Percentiles rank a stretch among this genome's conserved stretches.
Conservation (phyloP, 2,113 vertebrate species). For the Zosterops borbonicus region DNA sequence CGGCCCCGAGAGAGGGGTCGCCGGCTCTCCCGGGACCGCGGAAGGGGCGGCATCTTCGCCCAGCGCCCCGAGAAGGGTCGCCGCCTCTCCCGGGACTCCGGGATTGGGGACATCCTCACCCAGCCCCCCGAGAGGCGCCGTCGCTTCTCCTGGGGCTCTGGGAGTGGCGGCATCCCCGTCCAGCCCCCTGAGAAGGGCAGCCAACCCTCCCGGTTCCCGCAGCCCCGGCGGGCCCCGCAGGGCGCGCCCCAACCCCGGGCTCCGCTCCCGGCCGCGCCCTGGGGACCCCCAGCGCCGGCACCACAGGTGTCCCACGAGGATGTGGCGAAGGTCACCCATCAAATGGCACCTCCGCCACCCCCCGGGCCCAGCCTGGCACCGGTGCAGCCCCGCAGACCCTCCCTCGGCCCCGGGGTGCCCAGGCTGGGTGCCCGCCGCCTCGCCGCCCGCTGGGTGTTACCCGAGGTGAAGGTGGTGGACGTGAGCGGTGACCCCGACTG, state of each 20-base stretch:
- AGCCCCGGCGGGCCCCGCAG: background rate
- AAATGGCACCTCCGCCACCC: accelerated
- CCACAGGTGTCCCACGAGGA: accelerated
- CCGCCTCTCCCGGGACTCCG: too few species aligned
- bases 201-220: background rate
- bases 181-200: accelerated
- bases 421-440: background rate
- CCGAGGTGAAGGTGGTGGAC: constrained; percentile 66
- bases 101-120: too few species aligned
- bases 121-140: too few species aligned
- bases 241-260: background rate
- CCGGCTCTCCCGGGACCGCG: background rate
- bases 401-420: background rate
- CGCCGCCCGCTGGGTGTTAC: constrained; percentile 50
- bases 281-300: too few species aligned
- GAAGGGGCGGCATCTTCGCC: background rate
- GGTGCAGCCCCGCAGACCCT: background rate
- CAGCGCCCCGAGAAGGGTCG: too few species aligned
- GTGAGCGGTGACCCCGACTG: background rate
- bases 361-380: background rate
- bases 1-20: accelerated
- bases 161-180: too few species aligned
- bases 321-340: too few species aligned
- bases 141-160: too few species aligned
- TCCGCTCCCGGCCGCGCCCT: background rate